Percentiles rank a stretch among this genome's conserved stretches.
These are phyloP conservation scores for Argyresthia goedartella DNA, from an alignment of 2,888 invertebrate genomes.

Conservation along the genomic window DNA sequence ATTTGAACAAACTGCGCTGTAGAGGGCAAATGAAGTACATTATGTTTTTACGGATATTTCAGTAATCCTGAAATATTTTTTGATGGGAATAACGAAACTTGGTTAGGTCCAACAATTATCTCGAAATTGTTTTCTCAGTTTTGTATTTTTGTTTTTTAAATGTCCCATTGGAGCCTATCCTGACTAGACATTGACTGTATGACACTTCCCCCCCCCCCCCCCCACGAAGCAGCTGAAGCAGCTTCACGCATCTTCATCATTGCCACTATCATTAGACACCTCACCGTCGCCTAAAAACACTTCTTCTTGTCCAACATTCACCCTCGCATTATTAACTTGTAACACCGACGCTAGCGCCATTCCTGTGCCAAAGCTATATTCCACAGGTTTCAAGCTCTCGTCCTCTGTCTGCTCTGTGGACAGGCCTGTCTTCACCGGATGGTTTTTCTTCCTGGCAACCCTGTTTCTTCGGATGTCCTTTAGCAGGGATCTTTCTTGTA, in stretches of 20 bases:
- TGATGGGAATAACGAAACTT: no score
- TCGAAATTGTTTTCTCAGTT: no score
- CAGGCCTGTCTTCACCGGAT: constrained; percentile 22
- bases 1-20: no score
- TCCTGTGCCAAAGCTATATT: constrained; percentile 60
- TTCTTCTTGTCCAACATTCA: constrained; percentile 41
- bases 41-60: no score
- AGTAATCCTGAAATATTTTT: no score
- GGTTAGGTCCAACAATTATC: no score
- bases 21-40: no score
- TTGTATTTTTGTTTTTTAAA: no score
- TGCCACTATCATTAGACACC: constrained; percentile 58
- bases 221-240: no score
- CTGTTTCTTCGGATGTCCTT: constrained; percentile 44
- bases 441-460: constrained; percentile 40
- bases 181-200: no score
- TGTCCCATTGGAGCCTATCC: no score
- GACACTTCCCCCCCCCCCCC: no score
- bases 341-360: constrained; percentile 62
- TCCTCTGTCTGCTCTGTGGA: constrained; percentile 34
- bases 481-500: constrained; percentile 28
- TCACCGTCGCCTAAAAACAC: constrained; percentile 59
- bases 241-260: constrained; percentile 43
- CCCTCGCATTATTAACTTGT: constrained; percentile 33
- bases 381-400: constrained; percentile 52